Evolutionary conservation across 2,113 vertebrate species (phyloP), one percentile per base, ranked within the genome.

Genomic region (Muntiacus muntjak): DNA sequence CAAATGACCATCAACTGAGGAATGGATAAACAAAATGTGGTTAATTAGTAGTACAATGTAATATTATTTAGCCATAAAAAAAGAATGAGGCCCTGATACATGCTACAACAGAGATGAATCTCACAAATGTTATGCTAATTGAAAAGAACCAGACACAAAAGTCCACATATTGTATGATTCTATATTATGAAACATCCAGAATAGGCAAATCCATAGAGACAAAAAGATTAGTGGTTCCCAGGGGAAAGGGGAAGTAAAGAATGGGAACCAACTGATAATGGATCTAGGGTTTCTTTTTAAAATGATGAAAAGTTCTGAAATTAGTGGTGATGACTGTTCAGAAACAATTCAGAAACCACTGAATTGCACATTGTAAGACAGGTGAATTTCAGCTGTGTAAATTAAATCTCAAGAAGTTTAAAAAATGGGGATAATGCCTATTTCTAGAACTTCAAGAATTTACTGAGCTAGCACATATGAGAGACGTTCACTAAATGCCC

Each of bases 381-480:
- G 74, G 55, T 82, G 55, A 81, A 91, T 93, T 91, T 96, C 86
- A 93, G 12, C 54, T n/a, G 45, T 88, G 15, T 87, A 92, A 94
- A 97, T 74, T 87, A 36, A 52, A 97, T 58, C 52, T 94, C 52
- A 62, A 92, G 43, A 92, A 91, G 54, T 95, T 94, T 87, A 36
- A 87, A 92, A 95, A 92, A 86, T 86, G 36, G 57, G 43, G 67
- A 90, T 84, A 93, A 82, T 23, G 45, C 92, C 55, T 97, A 78
- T 40, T 95, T 30, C 82, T 43, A 95, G 50, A 96, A 84, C 54
- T 87, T 92, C 26, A 94, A 88, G 85, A 85, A 92, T 82, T 96
- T 55, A 94, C 94, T 40, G 25, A 95, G 83, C 43, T 30, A 64
- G 64, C 28, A 88, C 45, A 50, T 17, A 83, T 9, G 67, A 95